phyloP scores from a whole-genome alignment of 2,113 vertebrate species.

The Leucopsar rothschildi region DNA sequence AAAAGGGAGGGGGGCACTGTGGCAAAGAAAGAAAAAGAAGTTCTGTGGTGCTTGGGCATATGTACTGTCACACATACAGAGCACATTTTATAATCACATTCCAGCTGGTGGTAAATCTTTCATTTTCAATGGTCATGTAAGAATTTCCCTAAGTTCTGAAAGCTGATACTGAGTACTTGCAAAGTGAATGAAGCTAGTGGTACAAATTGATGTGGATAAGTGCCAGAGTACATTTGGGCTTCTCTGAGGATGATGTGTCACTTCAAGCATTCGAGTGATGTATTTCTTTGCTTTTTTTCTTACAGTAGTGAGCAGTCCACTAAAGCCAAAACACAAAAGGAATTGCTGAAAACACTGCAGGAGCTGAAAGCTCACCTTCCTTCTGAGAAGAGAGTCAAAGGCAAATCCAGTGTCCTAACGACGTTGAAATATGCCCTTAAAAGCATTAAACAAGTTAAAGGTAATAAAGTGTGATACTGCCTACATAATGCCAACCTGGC shows the following conservation, averaged over 20 bases:
- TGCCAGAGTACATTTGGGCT: neutral
- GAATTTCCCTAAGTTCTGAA: neutral
- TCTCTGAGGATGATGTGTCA: neutral
- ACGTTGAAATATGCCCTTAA: constrained; percentile 89
- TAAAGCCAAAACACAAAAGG: constrained; percentile 89
- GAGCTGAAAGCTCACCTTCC: constrained; percentile 91
- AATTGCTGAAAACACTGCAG: constrained; percentile 86
- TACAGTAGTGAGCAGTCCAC: constrained; percentile 87
- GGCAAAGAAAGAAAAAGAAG: neutral
- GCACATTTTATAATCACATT: neutral
- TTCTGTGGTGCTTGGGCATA: neutral
- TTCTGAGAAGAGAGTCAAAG: constrained; percentile 83
- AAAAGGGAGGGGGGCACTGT: neutral
- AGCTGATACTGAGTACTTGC: neutral
- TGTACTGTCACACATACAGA: neutral
- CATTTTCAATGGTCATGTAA: neutral
- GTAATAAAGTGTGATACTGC: constrained; percentile 62
- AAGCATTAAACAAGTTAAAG: constrained; percentile 94
- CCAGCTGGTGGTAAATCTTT: neutral
- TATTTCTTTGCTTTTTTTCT: constrained; percentile 7
- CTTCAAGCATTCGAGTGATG: neutral
- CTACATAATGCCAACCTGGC: neutral
- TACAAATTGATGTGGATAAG: neutral
- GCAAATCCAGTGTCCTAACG: constrained; percentile 83
- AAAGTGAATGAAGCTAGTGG: neutral